Base-by-base conservation (phyloP, 2,888 invertebrate species). In the Clusia tigrina region DNA sequence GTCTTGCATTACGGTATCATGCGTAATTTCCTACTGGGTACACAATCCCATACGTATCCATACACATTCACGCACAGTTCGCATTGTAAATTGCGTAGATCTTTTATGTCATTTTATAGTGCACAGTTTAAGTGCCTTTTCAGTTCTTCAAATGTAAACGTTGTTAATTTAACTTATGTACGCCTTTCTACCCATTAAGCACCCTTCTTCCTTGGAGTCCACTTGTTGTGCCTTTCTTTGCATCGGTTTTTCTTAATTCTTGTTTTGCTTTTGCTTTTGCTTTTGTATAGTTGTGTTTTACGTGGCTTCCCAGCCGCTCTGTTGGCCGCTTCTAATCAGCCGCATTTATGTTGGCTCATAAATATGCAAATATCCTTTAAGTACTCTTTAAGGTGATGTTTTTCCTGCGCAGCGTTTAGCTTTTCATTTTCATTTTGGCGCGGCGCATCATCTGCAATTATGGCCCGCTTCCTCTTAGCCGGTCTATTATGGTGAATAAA, bases 311-410 rank as follows among this genome's bases (percentile, higher is more conserved):
- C 6, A 6, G 12, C 12, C 12, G 32, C 32, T 9, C 12, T 12
- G 42, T n/a, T 15, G n/a, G 10, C 42, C n/a, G n/a, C 57, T 62
- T 62, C 69, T 76, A 74, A 74, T 74, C 78, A 68, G 69, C 67
- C 68, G 66, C 78, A 74, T 76, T 76, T 76, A 74, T 75, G 76
- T 76, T 74, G 67, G 74, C 71, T 67, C 76, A 78, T 78, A 75
- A 75, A 78, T 75, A 75, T 74, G 78, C 77, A 78, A 75, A 75
- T 76, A 74, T 75, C 76, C 78, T 76, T 76, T 76, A 78, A 75
- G 78, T 73, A 18, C 76, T 76, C 74, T 74, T 76, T 72, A 75
- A 76, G 76, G 78, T 71, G n/a, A n/a, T n/a, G n/a, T n/a, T n/a
- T n/a, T n/a, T n/a, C n/a, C n/a, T n/a, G 17, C 38, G 58, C 59